These are phyloP conservation scores for Andrena trimmerana DNA, from an alignment of 2,888 invertebrate genomes.

Conservation along the genomic window DNA sequence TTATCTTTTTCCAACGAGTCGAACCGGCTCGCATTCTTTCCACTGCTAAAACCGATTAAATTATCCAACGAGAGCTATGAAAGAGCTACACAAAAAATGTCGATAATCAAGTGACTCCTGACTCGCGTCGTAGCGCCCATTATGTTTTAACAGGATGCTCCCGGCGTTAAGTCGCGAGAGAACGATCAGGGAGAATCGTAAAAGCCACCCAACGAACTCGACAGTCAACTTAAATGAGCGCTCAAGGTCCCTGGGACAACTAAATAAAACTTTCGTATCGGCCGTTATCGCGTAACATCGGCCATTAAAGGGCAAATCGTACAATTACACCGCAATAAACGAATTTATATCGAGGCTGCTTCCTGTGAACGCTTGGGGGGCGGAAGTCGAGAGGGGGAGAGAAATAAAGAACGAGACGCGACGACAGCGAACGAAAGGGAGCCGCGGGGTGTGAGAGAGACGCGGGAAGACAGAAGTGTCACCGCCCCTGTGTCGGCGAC, in stretches of 20 bases:
- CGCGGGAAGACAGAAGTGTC: not conserved
- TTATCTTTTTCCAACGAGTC: not conserved
- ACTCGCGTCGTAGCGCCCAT: constrained; percentile 18
- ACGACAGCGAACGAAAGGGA: not conserved
- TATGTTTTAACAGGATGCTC: constrained; percentile 31
- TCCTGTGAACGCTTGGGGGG: not conserved
- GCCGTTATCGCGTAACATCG: not conserved
- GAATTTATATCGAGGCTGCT: not conserved
- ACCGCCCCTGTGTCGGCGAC: constrained; percentile 27
- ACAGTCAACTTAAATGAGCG: too few relatives aligned
- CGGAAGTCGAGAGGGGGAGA: not conserved
- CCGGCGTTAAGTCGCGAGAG: constrained; percentile 13
- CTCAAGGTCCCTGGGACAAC: not conserved
- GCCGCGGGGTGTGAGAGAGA: not conserved
- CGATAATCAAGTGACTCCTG: constrained; percentile 12
- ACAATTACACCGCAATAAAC: not conserved
- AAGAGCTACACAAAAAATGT: constrained; percentile 21
- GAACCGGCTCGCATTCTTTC: not conserved
- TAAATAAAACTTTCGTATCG: constrained; percentile 17
- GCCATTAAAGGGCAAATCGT: not conserved
- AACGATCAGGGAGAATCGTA: constrained; percentile 29
- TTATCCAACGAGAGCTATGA: not conserved
- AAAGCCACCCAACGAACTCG: not conserved
- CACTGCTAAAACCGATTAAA: not conserved
- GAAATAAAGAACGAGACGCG: not conserved